These are phyloP conservation scores for Dolichoris vasculosae DNA, from an alignment of 1,140 invertebrate genomes.

Conservation along the genomic window DNA sequence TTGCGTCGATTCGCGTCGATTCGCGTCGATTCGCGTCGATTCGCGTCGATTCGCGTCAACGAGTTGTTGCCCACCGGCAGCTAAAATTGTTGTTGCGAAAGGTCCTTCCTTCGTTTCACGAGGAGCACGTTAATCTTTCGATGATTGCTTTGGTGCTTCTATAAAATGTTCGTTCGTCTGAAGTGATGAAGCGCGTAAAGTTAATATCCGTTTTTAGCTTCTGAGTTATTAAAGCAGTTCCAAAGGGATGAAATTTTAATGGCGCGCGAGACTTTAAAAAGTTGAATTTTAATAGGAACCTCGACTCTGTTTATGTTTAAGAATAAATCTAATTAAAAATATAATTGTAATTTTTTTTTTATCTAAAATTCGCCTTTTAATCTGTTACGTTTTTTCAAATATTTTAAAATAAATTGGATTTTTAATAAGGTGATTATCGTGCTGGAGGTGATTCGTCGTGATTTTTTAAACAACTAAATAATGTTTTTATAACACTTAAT, in stretches of 20 bases:
- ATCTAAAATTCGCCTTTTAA: too few species aligned
- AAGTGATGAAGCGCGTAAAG: background rate
- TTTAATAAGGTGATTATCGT: too few species aligned
- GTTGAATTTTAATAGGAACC: background rate
- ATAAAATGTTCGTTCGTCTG: background rate
- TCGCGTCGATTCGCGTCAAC: slow-evolving; percentile 13
- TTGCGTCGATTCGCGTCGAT: slow-evolving; percentile 22
- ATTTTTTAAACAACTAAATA: too few species aligned
- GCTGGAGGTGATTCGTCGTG: too few species aligned
- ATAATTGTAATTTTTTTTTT: too few species aligned
- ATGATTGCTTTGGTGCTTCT: background rate
- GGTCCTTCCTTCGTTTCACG: background rate
- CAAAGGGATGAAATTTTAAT: background rate
- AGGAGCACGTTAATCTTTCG: slow-evolving; percentile 4
- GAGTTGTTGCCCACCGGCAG: background rate
- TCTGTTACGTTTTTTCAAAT: too few species aligned
- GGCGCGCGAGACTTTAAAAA: background rate
- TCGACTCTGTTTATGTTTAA: too few species aligned
- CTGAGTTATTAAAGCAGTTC: background rate
- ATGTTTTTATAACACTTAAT: too few species aligned
- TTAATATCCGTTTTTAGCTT: slow-evolving; percentile 2
- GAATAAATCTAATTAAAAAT: too few species aligned
- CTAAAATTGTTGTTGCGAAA: slow-evolving; percentile 5
- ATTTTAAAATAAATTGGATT: too few species aligned
- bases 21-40: slow-evolving; percentile 20